Evolutionary conservation across 2,113 vertebrate species (phyloP).

Genomic region (Podocnemis expansa): DNA sequence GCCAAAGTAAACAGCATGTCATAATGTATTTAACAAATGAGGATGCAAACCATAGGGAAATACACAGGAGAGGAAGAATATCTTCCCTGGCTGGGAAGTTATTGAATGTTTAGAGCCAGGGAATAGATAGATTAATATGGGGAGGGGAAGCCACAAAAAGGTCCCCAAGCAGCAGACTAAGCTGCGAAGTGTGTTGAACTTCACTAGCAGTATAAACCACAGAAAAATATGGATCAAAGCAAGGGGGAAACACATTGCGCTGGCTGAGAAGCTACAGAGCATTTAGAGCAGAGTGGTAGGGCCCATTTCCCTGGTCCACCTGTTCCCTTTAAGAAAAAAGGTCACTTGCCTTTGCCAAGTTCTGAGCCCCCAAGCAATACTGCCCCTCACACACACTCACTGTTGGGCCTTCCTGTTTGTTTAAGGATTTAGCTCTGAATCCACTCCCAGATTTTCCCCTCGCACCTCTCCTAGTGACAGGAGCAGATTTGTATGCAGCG

Average conservation of each 20-base stretch:
- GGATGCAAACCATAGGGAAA: background rate
- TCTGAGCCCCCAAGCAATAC: background rate
- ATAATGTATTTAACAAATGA: background rate
- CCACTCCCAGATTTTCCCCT: background rate
- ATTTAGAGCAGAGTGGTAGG: background rate
- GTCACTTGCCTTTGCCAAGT: background rate
- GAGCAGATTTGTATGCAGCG: background rate
- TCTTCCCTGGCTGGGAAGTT: background rate
- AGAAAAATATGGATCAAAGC: background rate
- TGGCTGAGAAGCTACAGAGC: background rate
- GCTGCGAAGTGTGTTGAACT: background rate
- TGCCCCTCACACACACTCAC: background rate
- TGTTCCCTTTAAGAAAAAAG: background rate
- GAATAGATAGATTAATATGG: background rate
- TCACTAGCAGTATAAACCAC: background rate
- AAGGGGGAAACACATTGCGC: background rate
- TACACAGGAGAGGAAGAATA: background rate
- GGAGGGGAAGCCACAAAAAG: background rate
- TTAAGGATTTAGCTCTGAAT: background rate
- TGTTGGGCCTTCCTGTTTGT: background rate
- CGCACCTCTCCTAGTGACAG: background rate
- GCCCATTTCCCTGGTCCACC: background rate
- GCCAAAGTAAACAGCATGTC: background rate
- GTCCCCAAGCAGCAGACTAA: background rate
- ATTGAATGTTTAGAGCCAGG: background rate